Evolutionary conservation across 2,797 vertebrate genomes (phyloP).

Genomic region (Spheniscus humboldti): DNA sequence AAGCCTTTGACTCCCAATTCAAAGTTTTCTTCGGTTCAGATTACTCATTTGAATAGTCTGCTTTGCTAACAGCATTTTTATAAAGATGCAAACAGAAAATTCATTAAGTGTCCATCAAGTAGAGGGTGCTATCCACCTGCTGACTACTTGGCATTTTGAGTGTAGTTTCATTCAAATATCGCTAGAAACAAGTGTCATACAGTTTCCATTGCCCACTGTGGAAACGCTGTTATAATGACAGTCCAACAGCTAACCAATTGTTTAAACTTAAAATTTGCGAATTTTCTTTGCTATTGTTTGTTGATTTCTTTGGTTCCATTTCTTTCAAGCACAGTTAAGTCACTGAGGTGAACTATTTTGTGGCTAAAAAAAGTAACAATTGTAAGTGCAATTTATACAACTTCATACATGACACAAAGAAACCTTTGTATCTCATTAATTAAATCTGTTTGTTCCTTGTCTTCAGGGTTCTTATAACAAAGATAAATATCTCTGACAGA

Average conservation of each 20-base stretch:
- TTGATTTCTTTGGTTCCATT: neutral
- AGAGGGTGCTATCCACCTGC: neutral
- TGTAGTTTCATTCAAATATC: neutral
- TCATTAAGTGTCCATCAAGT: neutral
- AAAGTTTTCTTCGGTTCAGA: neutral
- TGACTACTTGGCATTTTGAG: neutral
- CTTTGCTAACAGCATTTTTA: neutral
- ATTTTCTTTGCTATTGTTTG: neutral
- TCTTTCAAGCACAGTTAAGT: neutral
- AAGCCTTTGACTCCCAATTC: neutral
- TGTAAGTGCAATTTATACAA: neutral
- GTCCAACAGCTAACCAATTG: neutral
- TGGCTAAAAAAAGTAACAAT: neutral
- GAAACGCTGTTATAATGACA: accelerated
- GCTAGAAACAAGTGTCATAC: accelerated
- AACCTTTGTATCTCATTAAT: neutral
- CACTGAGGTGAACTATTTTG: neutral
- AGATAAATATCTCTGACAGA: neutral
- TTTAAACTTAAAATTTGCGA: neutral
- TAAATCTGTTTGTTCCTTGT: neutral
- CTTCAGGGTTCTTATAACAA: neutral
- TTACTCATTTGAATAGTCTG: neutral
- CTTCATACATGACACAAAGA: neutral
- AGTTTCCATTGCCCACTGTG: neutral
- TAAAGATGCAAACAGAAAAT: neutral